Evolutionary conservation across 2,888 invertebrate species (phyloP).

Genomic region (Hyppa rectilinea): DNA sequence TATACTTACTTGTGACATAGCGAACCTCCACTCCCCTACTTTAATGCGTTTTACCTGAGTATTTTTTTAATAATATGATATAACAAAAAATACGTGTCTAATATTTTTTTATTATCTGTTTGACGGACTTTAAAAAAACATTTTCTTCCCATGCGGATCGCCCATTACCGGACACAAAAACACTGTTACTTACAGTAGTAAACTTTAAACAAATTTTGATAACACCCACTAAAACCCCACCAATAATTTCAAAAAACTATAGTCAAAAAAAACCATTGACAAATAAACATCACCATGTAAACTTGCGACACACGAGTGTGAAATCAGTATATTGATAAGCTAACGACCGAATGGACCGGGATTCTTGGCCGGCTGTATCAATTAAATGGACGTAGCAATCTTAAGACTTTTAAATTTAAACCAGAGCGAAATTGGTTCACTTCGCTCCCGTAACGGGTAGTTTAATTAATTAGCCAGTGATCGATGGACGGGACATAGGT

Average conservation of each 20-base stretch:
- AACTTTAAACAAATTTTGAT: background rate
- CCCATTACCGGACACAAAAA: too few species aligned
- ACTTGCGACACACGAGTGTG: constrained; percentile 62
- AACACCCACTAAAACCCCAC: background rate
- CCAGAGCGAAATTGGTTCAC: constrained; percentile 63
- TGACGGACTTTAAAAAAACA: too few species aligned
- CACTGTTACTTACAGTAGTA: background rate
- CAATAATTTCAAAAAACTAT: constrained; percentile 10
- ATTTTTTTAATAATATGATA: too few species aligned
- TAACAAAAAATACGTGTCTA: too few species aligned
- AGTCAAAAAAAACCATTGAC: constrained; percentile 19
- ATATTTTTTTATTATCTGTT: too few species aligned
- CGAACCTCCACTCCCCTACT: too few species aligned
- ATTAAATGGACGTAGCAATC: constrained; percentile 87
- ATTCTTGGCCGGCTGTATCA: constrained; percentile 83
- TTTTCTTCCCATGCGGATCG: too few species aligned
- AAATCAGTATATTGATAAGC: constrained; percentile 83
- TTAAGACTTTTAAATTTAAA: constrained; percentile 75
- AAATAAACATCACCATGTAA: constrained; percentile 70
- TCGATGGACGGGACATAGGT: constrained; percentile 46
- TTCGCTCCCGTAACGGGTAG: constrained; percentile 51
- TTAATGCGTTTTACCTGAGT: too few species aligned
- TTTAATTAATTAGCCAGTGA: constrained; percentile 61
- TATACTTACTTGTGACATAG: too few species aligned
- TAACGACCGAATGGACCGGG: constrained; percentile 85